phyloP scores from a whole-genome alignment of 2,888 invertebrate species.

The Ochropleura leucogaster region DNA sequence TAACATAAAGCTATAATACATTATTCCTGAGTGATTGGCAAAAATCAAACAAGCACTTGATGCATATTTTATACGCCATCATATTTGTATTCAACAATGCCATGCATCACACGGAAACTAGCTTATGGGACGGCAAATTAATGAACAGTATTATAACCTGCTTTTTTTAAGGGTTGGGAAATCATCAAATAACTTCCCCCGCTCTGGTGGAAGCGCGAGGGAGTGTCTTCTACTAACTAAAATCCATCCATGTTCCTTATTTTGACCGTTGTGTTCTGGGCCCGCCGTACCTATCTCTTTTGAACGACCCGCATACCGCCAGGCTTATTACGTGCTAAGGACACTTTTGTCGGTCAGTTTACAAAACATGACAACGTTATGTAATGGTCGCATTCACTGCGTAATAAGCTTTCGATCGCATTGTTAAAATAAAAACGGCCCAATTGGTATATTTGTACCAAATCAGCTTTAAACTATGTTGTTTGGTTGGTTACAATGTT shows the following conservation, averaged over 20 bases:
- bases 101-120: slow-evolving; percentile 22
- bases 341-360: slow-evolving; percentile 3
- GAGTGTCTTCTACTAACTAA: no score
- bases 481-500: slow-evolving; percentile 9
- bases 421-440: slow-evolving; percentile 4
- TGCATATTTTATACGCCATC: slow-evolving; percentile 24
- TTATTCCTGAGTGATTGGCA: neutral
- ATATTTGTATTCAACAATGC: slow-evolving; percentile 13
- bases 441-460: neutral
- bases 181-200: no score
- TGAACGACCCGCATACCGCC: no score
- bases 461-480: neutral
- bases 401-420: neutral
- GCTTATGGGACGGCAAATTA: neutral
- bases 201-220: no score
- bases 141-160: slow-evolving; percentile 1
- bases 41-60: neutral
- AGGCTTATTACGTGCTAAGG: neutral
- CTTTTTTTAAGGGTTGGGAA: no score
- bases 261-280: no score
- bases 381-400: slow-evolving; percentile 6
- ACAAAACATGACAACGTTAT: slow-evolving; percentile 10
- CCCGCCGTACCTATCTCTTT: no score
- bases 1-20: slow-evolving; percentile 10
- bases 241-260: no score